phyloP scores from a whole-genome alignment of 2,113 vertebrate genomes.

The Engraulis encrasicolus region DNA sequence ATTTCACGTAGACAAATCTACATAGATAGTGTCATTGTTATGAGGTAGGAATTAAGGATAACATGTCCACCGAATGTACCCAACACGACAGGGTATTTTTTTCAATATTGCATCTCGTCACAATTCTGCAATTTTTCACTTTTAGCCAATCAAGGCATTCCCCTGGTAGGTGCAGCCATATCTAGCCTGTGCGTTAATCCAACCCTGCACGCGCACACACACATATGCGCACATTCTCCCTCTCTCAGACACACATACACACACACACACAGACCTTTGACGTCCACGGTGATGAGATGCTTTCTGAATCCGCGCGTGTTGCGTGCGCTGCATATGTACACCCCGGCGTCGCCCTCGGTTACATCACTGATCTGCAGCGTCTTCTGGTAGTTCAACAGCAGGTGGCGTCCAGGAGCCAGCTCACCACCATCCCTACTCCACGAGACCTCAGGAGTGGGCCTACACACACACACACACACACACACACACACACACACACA shows the following conservation, averaged over 20 bases:
- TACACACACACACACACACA: conserved; percentile 52
- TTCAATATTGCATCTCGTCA: too few species aligned
- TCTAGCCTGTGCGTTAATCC: too few species aligned
- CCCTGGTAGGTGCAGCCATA: too few species aligned
- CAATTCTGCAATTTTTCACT: too few species aligned
- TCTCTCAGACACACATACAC: background rate
- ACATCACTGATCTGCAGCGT: conserved; percentile 86
- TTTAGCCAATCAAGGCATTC: too few species aligned
- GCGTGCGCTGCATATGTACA: conserved; percentile 87
- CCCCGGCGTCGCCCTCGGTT: conserved; percentile 87
- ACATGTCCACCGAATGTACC: too few species aligned
- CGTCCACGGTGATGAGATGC: conserved; percentile 87
- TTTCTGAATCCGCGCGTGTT: conserved; percentile 80
- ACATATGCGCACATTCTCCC: background rate
- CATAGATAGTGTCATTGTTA: too few species aligned
- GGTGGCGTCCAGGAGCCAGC: conserved; percentile 78
- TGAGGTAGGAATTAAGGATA: too few species aligned
- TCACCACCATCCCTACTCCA: conserved; percentile 90
- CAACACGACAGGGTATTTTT: too few species aligned
- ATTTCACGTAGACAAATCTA: too few species aligned
- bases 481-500: background rate
- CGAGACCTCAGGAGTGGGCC: conserved; percentile 88
- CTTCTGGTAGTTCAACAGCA: conserved; percentile 87
- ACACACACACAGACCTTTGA: conserved; percentile 84
- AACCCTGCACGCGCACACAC: background rate